Conservation (phyloP, 2,888 invertebrate genomes). For the Aleiodes leptofemur region DNA sequence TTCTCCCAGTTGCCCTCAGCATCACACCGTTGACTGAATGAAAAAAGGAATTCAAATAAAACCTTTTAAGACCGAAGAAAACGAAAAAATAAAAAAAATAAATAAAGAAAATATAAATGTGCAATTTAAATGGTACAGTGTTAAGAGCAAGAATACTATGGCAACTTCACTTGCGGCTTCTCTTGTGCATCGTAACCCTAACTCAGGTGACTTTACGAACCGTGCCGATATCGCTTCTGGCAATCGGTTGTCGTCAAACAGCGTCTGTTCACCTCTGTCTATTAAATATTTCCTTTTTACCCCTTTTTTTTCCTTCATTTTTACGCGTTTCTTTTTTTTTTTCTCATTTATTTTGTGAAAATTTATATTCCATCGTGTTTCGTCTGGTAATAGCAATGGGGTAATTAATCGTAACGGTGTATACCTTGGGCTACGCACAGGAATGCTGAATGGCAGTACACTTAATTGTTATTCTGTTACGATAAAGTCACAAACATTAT, state of each 20-base stretch:
- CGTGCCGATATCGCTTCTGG: slow-evolving; percentile 5
- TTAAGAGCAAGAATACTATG: slow-evolving; percentile 4
- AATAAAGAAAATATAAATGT: slow-evolving; percentile 27
- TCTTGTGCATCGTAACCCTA: slow-evolving; percentile 37
- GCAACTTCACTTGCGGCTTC: slow-evolving; percentile 29
- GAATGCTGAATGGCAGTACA: slow-evolving; percentile 21
- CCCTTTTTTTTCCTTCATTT: neutral
- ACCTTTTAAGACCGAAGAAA: slow-evolving; percentile 8
- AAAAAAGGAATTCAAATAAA: neutral
- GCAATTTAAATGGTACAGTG: slow-evolving; percentile 29
- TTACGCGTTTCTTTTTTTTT: neutral
- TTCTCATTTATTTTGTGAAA: neutral
- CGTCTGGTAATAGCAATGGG: slow-evolving; percentile 24
- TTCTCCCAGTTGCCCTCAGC: slow-evolving; percentile 17
- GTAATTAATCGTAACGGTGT: slow-evolving; percentile 30
- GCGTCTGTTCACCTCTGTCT: slow-evolving; percentile 29
- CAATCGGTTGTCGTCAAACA: slow-evolving; percentile 16
- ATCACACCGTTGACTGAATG: slow-evolving; percentile 6
- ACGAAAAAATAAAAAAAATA: neutral
- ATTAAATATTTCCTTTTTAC: neutral
- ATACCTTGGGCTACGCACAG: slow-evolving; percentile 18
- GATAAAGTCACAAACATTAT: slow-evolving; percentile 19
- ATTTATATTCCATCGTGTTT: slow-evolving; percentile 25
- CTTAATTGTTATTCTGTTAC: slow-evolving; percentile 25
- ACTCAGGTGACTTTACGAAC: slow-evolving; percentile 38